These are phyloP conservation scores for Gracilinanus agilis DNA, from an alignment of 2,113 vertebrate species.

Conservation along the genomic window DNA sequence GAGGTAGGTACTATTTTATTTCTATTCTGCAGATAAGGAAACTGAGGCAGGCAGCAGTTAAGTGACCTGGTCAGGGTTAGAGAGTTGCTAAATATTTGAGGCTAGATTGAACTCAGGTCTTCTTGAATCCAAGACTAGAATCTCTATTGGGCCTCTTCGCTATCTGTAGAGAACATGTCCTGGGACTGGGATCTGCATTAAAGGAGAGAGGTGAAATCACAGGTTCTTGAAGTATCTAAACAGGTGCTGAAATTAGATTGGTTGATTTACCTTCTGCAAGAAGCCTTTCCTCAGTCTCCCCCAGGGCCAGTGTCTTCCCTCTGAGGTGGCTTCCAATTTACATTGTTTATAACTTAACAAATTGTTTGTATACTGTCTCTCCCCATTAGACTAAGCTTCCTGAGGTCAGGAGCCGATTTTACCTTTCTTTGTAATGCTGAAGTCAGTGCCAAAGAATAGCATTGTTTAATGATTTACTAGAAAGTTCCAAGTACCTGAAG, in stretches of 20 bases:
- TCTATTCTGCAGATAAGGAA: background rate
- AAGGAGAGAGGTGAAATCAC: background rate
- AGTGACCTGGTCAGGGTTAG: background rate
- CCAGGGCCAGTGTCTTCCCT: background rate
- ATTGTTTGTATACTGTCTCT: background rate
- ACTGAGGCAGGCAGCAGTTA: background rate
- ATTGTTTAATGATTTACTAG: background rate
- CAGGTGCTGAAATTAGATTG: background rate
- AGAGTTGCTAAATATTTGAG: background rate
- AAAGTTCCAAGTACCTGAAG: background rate
- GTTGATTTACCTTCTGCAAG: background rate
- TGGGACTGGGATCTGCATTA: background rate
- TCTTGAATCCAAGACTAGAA: background rate
- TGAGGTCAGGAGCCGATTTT: background rate
- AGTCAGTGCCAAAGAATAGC: background rate
- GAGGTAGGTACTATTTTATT: background rate
- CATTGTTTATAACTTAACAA: background rate
- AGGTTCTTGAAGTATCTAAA: background rate
- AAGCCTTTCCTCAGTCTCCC: background rate
- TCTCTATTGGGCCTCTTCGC: background rate
- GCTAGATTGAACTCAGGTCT: background rate
- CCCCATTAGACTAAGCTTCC: background rate
- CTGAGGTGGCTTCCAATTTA: background rate
- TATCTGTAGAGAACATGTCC: background rate
- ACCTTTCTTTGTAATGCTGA: background rate